Conservation (phyloP, 2,113 vertebrate species). For the Anolis sagrei region DNA sequence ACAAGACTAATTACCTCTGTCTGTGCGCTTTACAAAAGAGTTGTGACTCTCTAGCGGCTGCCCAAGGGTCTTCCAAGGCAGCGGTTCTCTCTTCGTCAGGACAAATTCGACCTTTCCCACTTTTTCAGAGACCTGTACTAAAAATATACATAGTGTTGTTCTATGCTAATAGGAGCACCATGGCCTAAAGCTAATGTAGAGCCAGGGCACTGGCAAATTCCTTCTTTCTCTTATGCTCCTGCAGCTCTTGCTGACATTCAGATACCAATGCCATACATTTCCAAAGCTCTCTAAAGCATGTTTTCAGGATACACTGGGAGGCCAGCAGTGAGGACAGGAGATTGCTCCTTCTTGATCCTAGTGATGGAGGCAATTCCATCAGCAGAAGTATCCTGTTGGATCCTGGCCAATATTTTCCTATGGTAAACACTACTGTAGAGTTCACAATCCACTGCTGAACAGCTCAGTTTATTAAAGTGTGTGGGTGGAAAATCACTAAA, state of each 20-base stretch:
- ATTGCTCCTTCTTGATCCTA: no score
- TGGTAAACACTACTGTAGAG: background rate
- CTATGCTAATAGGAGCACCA: constrained; percentile 23
- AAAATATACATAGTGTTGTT: constrained; percentile 55
- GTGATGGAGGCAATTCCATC: no score
- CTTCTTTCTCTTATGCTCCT: no score
- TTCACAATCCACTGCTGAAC: background rate
- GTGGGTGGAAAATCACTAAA: background rate
- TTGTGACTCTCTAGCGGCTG: constrained; percentile 81
- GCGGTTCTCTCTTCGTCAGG: constrained; percentile 80
- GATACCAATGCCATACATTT: no score
- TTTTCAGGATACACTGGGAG: no score
- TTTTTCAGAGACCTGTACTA: constrained; percentile 82
- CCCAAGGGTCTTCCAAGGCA: constrained; percentile 86
- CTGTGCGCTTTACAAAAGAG: constrained; percentile 79
- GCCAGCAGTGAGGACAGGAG: no score
- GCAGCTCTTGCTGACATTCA: no score
- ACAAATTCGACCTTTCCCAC: constrained; percentile 90
- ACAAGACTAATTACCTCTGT: constrained; percentile 79
- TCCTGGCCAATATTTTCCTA: background rate
- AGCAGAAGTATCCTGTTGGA: no score
- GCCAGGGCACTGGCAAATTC: background rate
- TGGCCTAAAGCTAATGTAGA: background rate
- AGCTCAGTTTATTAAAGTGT: background rate
- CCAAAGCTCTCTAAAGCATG: no score